phyloP scores from a whole-genome alignment of 2,113 vertebrate species.

The Microtus montanus region DNA sequence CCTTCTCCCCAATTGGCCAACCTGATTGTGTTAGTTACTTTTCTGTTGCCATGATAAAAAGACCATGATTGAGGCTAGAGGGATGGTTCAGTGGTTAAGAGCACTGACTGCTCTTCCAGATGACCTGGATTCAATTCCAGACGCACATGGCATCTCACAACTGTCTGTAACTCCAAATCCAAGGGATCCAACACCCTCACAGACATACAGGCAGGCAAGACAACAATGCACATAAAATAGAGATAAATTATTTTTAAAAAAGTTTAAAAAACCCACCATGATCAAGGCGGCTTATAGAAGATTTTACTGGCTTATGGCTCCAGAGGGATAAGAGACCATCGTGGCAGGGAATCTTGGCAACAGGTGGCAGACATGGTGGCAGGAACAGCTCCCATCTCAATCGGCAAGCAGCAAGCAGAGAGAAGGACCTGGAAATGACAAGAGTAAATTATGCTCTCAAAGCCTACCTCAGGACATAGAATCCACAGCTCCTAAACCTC shows the following conservation, averaged over 20 bases:
- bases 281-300: too few relatives aligned
- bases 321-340: background rate
- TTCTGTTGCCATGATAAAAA: background rate
- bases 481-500: background rate
- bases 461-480: background rate
- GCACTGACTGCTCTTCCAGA: background rate
- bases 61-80: background rate
- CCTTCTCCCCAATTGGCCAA: background rate
- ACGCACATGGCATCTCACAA: background rate
- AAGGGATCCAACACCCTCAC: background rate
- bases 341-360: background rate
- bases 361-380: too few relatives aligned
- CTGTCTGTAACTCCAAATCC: too few relatives aligned
- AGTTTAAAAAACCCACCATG: background rate
- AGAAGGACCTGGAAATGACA: background rate
- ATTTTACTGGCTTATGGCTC: background rate
- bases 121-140: background rate
- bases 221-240: background rate
- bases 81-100: background rate
- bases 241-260: background rate
- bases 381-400: background rate
- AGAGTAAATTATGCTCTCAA: background rate
- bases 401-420: background rate
- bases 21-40: background rate
- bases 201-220: background rate